Percentiles rank a stretch among this genome's conserved stretches.
Evolutionary conservation across 1,140 invertebrate species (phyloP).

Genomic region (Hylaeus volcanicus): DNA sequence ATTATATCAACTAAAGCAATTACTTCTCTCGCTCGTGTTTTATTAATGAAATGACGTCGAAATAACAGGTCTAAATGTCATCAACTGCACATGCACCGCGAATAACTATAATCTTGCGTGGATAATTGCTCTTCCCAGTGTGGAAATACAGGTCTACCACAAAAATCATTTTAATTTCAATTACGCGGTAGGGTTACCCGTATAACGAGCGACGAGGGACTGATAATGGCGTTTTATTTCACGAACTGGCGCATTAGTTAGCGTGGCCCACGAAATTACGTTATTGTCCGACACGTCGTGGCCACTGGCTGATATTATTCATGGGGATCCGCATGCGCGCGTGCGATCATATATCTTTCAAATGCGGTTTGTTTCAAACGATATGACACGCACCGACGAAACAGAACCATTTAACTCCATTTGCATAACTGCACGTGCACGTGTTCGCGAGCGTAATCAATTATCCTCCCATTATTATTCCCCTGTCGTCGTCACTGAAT

Average conservation of each 20-base stretch:
- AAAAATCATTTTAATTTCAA: not conserved
- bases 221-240: constrained; percentile 33
- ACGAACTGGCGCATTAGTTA: constrained; percentile 18
- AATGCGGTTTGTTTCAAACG: constrained; percentile 43
- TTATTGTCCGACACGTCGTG: constrained; percentile 26
- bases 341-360: constrained; percentile 46
- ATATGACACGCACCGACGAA: constrained; percentile 6
- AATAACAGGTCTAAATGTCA: too few species aligned
- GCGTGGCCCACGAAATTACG: constrained; percentile 29
- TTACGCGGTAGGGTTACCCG: not conserved
- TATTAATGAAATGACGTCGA: too few species aligned
- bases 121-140: not conserved
- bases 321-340: constrained; percentile 14
- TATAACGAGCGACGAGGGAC: not conserved
- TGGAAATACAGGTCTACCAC: not conserved
- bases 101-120: too few species aligned
- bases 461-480: constrained; percentile 39
- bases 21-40: too few species aligned
- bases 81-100: too few species aligned
- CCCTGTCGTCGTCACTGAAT: not conserved
- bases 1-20: too few species aligned
- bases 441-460: constrained; percentile 25
- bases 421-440: constrained; percentile 32
- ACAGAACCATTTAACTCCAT: constrained; percentile 41
- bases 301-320: constrained; percentile 34